Percentiles rank a stretch among this genome's conserved stretches.
phyloP scores from a whole-genome alignment of 2,888 invertebrate species.

The Pyrgus malvae region DNA sequence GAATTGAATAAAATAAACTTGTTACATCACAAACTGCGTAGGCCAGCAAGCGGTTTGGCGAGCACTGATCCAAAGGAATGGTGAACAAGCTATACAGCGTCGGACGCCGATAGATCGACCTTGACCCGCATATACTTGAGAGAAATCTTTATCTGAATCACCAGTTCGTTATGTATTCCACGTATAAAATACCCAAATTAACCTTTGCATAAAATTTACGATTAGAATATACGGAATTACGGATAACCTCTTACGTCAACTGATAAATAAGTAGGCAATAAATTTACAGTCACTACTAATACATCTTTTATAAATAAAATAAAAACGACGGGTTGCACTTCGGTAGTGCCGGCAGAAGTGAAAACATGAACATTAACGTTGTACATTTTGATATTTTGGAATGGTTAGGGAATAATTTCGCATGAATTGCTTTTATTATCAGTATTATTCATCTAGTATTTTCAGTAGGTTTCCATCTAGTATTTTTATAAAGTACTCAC shows the following conservation, averaged over 20 bases:
- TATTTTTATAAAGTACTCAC: too few species aligned
- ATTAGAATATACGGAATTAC: not conserved
- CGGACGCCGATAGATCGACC: conserved; percentile 52
- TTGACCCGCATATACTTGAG: conserved; percentile 64
- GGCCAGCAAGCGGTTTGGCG: not conserved
- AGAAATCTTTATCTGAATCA: conserved; percentile 71
- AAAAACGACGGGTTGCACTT: too few species aligned
- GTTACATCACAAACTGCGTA: not conserved
- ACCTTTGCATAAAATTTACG: not conserved
- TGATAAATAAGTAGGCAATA: not conserved
- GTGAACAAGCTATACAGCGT: conserved; percentile 27
- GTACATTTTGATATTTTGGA: too few species aligned
- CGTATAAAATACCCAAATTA: not conserved
- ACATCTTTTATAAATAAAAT: not conserved
- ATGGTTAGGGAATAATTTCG: too few species aligned
- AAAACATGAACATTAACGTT: too few species aligned
- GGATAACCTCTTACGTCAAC: conserved; percentile 3
- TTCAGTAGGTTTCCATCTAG: too few species aligned
- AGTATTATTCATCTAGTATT: too few species aligned
- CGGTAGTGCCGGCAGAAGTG: too few species aligned
- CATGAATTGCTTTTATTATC: too few species aligned
- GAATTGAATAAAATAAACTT: too few species aligned
- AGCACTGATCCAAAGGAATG: conserved; percentile 21
- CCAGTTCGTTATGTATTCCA: conserved; percentile 33
- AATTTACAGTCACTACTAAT: not conserved